A percentile compares a stretch with the other conserved stretches of the same genome.
Conservation (phyloP, 1,140 invertebrate genomes). For the Hyles euphorbiae region DNA sequence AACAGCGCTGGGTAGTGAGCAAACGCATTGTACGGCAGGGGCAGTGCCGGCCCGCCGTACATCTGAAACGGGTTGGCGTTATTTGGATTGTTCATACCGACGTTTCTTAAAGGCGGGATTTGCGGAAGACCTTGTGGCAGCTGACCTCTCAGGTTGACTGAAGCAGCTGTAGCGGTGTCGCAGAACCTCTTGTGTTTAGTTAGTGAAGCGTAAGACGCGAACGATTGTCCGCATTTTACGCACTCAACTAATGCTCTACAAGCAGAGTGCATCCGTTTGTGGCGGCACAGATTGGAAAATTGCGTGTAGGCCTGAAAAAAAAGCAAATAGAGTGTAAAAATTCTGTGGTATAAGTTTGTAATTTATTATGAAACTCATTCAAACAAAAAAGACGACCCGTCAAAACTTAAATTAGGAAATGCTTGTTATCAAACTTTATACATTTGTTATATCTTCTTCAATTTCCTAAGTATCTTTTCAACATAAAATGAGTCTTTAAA, state of each 20-base stretch:
- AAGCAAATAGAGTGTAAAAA: slow-evolving; percentile 7
- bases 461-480: too few relatives aligned
- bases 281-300: slow-evolving; percentile 99
- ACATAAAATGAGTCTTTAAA: too few relatives aligned
- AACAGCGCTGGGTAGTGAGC: slow-evolving; percentile 79
- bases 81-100: slow-evolving; percentile 72
- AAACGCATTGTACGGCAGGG: slow-evolving; percentile 79
- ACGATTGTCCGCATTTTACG: slow-evolving; percentile 93
- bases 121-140: slow-evolving; percentile 70
- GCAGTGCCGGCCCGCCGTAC: slow-evolving; percentile 76
- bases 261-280: slow-evolving; percentile 98
- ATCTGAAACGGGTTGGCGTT: slow-evolving; percentile 81
- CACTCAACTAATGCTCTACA: slow-evolving; percentile 94
- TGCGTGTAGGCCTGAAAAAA: slow-evolving; percentile 97
- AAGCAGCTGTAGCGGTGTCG: slow-evolving; percentile 77
- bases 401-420: too few relatives aligned
- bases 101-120: slow-evolving; percentile 68
- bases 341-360: neutral
- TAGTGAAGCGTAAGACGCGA: slow-evolving; percentile 90
- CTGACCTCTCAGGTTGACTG: slow-evolving; percentile 65
- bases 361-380: neutral
- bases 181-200: slow-evolving; percentile 91
- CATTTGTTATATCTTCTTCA: too few relatives aligned
- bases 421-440: too few relatives aligned
- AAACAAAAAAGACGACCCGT: neutral